Evolutionary conservation across 2,113 vertebrate species (phyloP).

Genomic region (Eptatretus burgeri): DNA sequence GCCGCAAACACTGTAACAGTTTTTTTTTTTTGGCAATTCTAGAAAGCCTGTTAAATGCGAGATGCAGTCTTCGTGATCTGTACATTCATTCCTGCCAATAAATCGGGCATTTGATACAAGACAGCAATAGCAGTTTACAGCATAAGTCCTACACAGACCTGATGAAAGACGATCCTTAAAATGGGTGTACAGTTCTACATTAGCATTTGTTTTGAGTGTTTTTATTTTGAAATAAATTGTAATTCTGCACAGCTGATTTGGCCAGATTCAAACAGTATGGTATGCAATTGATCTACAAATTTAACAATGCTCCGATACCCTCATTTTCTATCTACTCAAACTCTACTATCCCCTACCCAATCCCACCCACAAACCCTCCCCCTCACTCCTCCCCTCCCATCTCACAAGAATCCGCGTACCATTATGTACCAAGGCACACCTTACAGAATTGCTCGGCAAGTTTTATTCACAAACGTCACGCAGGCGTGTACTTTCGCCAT

Average conservation of each 20-base stretch:
- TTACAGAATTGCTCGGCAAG: neutral
- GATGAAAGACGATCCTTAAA: no score
- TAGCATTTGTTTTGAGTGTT: no score
- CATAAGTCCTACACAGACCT: no score
- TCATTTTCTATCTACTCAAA: neutral
- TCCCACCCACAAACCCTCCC: neutral
- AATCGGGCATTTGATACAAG: no score
- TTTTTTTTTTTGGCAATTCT: conserved; percentile 3
- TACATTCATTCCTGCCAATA: no score
- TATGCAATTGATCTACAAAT: no score
- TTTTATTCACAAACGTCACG: conserved; percentile 1
- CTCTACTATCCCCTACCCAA: neutral
- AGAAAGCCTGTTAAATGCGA: conserved; percentile 5
- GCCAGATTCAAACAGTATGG: no score
- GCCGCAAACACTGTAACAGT: neutral
- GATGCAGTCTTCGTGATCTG: conserved; percentile 21
- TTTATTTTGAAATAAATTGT: no score
- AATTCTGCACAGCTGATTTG: no score
- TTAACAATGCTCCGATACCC: neutral
- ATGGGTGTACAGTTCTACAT: no score
- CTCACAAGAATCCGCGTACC: neutral
- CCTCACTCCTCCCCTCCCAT: neutral
- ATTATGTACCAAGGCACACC: neutral
- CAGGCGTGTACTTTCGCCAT: no score
- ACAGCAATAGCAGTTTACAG: no score